phyloP scores from a whole-genome alignment of 2,113 vertebrate genomes.

The Cephalopholis sonnerati region DNA sequence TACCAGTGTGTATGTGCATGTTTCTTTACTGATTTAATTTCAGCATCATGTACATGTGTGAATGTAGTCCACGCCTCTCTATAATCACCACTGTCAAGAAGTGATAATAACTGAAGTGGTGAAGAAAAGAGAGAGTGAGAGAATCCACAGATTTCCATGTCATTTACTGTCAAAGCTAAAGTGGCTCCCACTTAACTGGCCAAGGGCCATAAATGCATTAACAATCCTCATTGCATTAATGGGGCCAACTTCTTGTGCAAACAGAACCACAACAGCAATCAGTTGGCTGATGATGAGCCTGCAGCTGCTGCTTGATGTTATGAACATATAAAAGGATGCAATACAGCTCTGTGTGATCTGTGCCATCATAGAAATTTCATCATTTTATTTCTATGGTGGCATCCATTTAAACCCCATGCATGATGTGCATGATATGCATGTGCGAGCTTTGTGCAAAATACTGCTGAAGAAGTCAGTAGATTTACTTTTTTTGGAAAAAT shows the following conservation, averaged over 20 bases:
- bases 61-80: constrained; percentile 10
- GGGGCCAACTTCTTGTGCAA: constrained; percentile 39
- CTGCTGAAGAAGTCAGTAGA: neutral
- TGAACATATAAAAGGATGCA: neutral
- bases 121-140: constrained; percentile 36
- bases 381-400: too few species aligned
- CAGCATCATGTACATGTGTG: constrained; percentile 10
- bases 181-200: constrained; percentile 71
- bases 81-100: constrained; percentile 42
- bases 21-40: constrained; percentile 1
- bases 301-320: constrained; percentile 29
- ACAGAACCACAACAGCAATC: constrained; percentile 70
- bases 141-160: constrained; percentile 60
- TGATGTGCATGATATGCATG: neutral
- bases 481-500: neutral
- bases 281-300: constrained; percentile 41
- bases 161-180: constrained; percentile 62
- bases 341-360: too few species aligned
- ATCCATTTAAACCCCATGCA: neutral
- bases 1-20: neutral
- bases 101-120: constrained; percentile 36
- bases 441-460: neutral
- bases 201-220: constrained; percentile 77
- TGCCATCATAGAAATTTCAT: too few species aligned
- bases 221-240: constrained; percentile 67